phyloP scores from a whole-genome alignment of 1,140 invertebrate species.

The Pectinophora gossypiella region DNA sequence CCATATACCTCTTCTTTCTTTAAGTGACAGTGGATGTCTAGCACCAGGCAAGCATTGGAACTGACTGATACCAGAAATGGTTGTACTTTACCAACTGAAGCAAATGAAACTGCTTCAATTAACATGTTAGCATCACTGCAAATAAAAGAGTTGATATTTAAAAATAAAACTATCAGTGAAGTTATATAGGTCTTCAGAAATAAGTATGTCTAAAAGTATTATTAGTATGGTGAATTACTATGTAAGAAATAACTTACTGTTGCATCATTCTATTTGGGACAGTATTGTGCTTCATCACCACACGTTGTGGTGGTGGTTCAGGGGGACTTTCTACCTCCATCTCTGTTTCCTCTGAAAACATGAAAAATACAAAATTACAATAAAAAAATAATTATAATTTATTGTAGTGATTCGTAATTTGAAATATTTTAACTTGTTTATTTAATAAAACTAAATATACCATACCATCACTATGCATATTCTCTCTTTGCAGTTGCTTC shows the following conservation, averaged over 20 bases:
- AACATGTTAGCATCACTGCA: slow-evolving; percentile 90
- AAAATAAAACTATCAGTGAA: neutral
- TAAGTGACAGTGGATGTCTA: slow-evolving; percentile 96
- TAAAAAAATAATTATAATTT: neutral
- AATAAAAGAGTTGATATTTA: slow-evolving; percentile 29
- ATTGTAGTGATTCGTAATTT: too few species aligned
- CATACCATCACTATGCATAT: slow-evolving; percentile 64
- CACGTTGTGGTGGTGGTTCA: slow-evolving; percentile 76
- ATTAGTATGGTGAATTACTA: too few species aligned
- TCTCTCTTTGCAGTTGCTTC: slow-evolving; percentile 77
- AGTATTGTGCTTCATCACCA: slow-evolving; percentile 82
- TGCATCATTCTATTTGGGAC: slow-evolving; percentile 81
- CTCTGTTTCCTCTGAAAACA: slow-evolving; percentile 72
- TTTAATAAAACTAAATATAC: neutral
- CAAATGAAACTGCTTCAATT: slow-evolving; percentile 92
- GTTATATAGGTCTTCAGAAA: too few species aligned
- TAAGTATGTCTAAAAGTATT: too few species aligned
- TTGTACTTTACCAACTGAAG: slow-evolving; percentile 91
- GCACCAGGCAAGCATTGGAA: slow-evolving; percentile 90
- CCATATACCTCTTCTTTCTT: slow-evolving; percentile 95
- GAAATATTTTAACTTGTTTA: too few species aligned
- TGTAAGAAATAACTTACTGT: slow-evolving; percentile 76
- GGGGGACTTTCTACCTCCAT: slow-evolving; percentile 75
- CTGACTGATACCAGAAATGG: slow-evolving; percentile 93
- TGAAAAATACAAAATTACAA: neutral